Evolutionary conservation across 2,113 vertebrate genomes (phyloP), one percentile per base, ranked within the genome.

Genomic region (Boleophthalmus pectinirostris): DNA sequence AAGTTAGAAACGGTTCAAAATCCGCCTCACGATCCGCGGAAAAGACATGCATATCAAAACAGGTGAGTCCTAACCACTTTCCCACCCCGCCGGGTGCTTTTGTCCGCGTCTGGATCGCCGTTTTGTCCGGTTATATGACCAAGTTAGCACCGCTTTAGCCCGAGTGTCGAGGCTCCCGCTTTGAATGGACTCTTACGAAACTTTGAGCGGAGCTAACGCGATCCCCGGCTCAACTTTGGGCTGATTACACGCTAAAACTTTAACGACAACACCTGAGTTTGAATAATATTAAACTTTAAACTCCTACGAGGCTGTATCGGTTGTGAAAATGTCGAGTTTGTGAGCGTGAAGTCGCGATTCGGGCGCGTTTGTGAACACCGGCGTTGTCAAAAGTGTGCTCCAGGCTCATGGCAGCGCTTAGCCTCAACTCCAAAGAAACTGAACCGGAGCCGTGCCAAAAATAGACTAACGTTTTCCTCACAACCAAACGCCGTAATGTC

Each of bases 31-130:
- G 60, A 66, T 67, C 5, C 51, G 25, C 67, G 16, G 2, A 56
- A 85, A 79, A 86, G 91, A 93, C 70, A 94, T 94, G 93, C 93
- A 94, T 88, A 94, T 92, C 85, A 92, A 90, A 82, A 91, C 93
- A 83, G 91, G 93, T 94, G 0, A 79, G 90, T 81, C 66, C 38
- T 1, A 14, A 23, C 1, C 24, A 10, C 24, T 66, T 66, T 69
- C 46, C 1, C 18, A 64, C 9, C 0, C 0, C 8, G 18, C 1
- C 6, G 16, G n/a, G 0, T 0, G 2, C 15, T 33, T 51, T 45
- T 74, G 66, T 63, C 61, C 68, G 47, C 7, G 75, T 70, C 84
- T 84, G 20, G 51, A 21, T 54, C 20, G 51, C 20, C 10, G 10
- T 33, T 51, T 45, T 74, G 70, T 57, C 65, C 68, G 47, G 5